Percentiles rank a stretch among this genome's conserved stretches.
Evolutionary conservation across 2,888 invertebrate genomes (phyloP).

Genomic region (Mesoligia furuncula): DNA sequence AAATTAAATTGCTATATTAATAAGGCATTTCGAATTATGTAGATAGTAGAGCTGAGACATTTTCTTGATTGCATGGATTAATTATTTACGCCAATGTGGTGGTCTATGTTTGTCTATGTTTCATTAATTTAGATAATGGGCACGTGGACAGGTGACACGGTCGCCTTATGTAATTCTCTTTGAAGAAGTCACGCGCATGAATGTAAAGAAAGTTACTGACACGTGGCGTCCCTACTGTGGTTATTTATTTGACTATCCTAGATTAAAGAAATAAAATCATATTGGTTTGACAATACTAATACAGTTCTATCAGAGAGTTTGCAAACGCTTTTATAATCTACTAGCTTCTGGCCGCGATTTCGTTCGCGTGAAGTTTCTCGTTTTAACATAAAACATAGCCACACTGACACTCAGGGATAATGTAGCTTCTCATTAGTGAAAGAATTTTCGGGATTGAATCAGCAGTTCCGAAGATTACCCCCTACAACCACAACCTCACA

Average conservation of each 20-base stretch:
- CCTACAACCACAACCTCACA: too few relatives aligned
- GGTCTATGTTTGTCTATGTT: conserved; percentile 17
- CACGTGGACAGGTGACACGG: neutral
- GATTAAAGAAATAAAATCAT: neutral
- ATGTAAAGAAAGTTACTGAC: neutral
- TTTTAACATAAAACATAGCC: too few relatives aligned
- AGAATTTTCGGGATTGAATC: too few relatives aligned
- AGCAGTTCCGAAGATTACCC: too few relatives aligned
- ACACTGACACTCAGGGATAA: too few relatives aligned
- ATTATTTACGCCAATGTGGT: neutral
- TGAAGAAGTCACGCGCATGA: neutral
- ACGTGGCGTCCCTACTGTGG: neutral
- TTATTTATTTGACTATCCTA: neutral
- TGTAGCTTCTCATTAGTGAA: too few relatives aligned
- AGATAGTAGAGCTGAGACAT: neutral
- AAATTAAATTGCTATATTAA: neutral
- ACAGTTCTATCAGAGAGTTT: neutral
- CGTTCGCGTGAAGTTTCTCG: too few relatives aligned
- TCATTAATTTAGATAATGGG: conserved; percentile 32
- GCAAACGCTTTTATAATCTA: neutral
- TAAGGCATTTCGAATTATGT: neutral
- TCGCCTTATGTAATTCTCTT: conserved; percentile 5
- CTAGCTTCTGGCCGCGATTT: too few relatives aligned
- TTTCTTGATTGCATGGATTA: neutral
- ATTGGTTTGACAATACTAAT: neutral